Percentiles rank a stretch among this genome's conserved stretches.
Evolutionary conservation across 2,888 invertebrate genomes (phyloP).

Genomic region (Sesamia inferens): DNA sequence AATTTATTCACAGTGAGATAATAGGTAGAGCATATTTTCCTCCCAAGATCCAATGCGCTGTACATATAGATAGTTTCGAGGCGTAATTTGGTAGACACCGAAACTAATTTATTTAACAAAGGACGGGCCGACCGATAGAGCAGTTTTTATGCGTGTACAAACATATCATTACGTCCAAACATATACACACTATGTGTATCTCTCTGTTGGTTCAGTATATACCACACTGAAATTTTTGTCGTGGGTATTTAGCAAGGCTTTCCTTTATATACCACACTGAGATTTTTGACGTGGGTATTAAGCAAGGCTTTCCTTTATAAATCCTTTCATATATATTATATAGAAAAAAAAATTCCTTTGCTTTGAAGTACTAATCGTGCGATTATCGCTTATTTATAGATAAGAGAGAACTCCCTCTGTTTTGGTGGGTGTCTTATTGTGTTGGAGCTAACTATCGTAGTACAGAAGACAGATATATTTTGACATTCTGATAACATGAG

Average conservation of each 20-base stretch:
- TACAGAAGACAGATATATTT: neutral
- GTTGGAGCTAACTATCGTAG: neutral
- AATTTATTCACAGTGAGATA: constrained; percentile 85
- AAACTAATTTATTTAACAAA: constrained; percentile 91
- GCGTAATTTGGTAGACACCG: constrained; percentile 91
- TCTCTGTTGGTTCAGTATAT: constrained; percentile 17
- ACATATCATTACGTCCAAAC: constrained; percentile 81
- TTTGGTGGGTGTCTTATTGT: neutral
- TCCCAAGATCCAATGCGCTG: constrained; percentile 82
- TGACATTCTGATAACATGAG: neutral
- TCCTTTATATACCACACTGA: constrained; percentile 1
- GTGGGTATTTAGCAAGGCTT: neutral
- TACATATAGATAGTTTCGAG: constrained; percentile 87
- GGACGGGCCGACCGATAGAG: constrained; percentile 88
- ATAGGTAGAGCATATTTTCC: constrained; percentile 89
- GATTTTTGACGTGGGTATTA: constrained; percentile 6
- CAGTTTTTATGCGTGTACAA: constrained; percentile 88
- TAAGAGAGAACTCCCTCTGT: neutral
- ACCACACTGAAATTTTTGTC: constrained; percentile 19
- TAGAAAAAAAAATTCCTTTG: no score
- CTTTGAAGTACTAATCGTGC: neutral
- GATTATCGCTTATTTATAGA: constrained; percentile 4
- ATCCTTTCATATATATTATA: constrained; percentile 1
- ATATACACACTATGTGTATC: constrained; percentile 64
- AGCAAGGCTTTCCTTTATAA: neutral